These are phyloP conservation scores for Pheosia tremula DNA, from an alignment of 2,888 invertebrate species.

Conservation along the genomic window DNA sequence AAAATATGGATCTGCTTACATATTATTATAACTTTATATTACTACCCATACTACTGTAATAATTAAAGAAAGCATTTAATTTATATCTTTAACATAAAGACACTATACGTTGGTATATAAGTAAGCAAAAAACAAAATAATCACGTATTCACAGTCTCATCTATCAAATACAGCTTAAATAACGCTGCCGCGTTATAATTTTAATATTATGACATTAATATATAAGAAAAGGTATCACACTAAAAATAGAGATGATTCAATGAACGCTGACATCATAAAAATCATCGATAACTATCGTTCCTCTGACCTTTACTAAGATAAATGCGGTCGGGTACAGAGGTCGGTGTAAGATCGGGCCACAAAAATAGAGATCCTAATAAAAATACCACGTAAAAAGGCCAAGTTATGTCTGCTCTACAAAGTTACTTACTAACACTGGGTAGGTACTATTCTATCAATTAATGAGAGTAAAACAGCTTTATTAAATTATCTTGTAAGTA, in stretches of 20 bases:
- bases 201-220: slow-evolving; percentile 41
- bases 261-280: slow-evolving; percentile 71
- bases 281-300: slow-evolving; percentile 67
- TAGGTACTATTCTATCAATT: background rate
- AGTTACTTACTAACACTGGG: background rate
- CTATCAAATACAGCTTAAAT: slow-evolving; percentile 18
- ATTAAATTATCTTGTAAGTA: too few species aligned
- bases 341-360: slow-evolving; percentile 53
- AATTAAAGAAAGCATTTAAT: background rate
- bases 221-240: slow-evolving; percentile 37
- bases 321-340: slow-evolving; percentile 69
- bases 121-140: too few species aligned
- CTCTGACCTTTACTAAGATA: slow-evolving; percentile 76
- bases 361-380: slow-evolving; percentile 28
- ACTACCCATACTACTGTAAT: background rate
- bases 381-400: background rate
- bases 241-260: slow-evolving; percentile 67
- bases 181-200: slow-evolving; percentile 18
- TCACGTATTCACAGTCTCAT: slow-evolving; percentile 14
- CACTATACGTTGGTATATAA: background rate
- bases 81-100: background rate
- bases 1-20: background rate
- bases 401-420: background rate
- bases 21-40: background rate
- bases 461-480: too few species aligned